Evolutionary conservation across 2,888 invertebrate genomes (phyloP).

Genomic region (Patella caerulea): DNA sequence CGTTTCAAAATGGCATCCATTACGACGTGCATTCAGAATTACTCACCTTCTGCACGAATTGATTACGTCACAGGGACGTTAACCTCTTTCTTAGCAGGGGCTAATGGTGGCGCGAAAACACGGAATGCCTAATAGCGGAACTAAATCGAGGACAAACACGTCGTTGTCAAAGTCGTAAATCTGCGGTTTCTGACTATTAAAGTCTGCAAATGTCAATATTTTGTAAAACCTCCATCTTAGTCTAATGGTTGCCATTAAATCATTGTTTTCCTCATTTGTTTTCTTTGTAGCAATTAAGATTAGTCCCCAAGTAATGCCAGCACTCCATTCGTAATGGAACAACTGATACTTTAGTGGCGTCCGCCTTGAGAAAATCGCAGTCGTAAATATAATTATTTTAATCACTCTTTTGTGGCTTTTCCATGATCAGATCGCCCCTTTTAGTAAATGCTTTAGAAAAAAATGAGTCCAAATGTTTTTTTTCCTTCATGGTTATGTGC

Average conservation of each 20-base stretch:
- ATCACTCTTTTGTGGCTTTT: constrained; percentile 2
- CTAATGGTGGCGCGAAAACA: constrained; percentile 5
- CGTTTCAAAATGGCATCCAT: neutral
- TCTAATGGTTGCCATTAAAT: constrained; percentile 9
- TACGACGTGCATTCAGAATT: neutral
- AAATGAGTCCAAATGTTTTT: constrained; percentile 2
- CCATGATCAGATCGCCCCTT: neutral
- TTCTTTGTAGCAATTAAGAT: constrained; percentile 10
- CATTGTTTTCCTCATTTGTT: constrained; percentile 7
- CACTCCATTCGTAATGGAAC: constrained; percentile 9
- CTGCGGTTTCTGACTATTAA: constrained; percentile 2
- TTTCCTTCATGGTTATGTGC: neutral
- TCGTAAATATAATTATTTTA: constrained; percentile 13
- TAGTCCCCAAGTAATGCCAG: neutral
- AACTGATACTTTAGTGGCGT: neutral
- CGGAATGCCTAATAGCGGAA: neutral
- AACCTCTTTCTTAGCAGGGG: neutral
- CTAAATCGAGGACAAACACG: neutral
- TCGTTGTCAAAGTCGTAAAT: constrained; percentile 9
- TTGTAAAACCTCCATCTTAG: neutral
- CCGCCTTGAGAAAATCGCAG: neutral
- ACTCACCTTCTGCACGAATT: neutral
- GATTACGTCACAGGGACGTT: neutral
- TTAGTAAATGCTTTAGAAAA: neutral
- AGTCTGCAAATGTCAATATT: constrained; percentile 5